Base-by-base conservation (phyloP, 1,140 invertebrate genomes). In the Rhizoglyphus robini region DNA sequence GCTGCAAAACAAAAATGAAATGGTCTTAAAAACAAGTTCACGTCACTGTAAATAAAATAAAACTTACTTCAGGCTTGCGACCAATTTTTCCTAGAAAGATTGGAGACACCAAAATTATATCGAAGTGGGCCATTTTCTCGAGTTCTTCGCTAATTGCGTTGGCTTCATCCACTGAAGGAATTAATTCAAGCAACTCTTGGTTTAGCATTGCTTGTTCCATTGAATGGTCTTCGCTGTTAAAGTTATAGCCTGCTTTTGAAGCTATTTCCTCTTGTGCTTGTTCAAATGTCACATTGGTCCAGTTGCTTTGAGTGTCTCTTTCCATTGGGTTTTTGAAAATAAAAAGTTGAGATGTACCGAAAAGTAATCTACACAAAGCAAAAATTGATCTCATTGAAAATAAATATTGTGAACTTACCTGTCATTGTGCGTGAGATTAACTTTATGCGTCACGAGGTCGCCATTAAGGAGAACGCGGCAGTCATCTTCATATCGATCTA, bases 231-330 rank as follows among this genome's bases (percentile, higher is more conserved):
- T 72, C 69, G 29, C 68, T 71, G 51, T 69, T 71, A 68, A 79
- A 72, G 64, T 77, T 75, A 66, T 81, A 75, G 4, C 81, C 82
- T 64, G 79, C 76, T 67, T 81, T 81, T 25, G 75, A 71, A 0
- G 81, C 81, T 63, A 83, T 81, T 74, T 84, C 83, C 65, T 81
- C 79, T 69, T 82, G 80, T 15, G 81, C 81, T 69, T 74, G 75
- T 61, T 82, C 81, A 71, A 79, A 83, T 0, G 76, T 79, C 5
- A 82, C 75, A 11, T 77, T 75, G 0, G 78, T 72, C 54, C 73
- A 76, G 29, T 75, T 73, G 30, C 74, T 72, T 5, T 75, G 75
- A 15, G 75, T 72, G 32, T 75, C 73, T 27, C 69, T 69, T 59
- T 79, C 74, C 62, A 72, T 70, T 0, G 78, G 79, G 69, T 80